These are phyloP conservation scores for Selene dorsalis DNA, from an alignment of 2,797 vertebrate genomes.

Conservation along the genomic window DNA sequence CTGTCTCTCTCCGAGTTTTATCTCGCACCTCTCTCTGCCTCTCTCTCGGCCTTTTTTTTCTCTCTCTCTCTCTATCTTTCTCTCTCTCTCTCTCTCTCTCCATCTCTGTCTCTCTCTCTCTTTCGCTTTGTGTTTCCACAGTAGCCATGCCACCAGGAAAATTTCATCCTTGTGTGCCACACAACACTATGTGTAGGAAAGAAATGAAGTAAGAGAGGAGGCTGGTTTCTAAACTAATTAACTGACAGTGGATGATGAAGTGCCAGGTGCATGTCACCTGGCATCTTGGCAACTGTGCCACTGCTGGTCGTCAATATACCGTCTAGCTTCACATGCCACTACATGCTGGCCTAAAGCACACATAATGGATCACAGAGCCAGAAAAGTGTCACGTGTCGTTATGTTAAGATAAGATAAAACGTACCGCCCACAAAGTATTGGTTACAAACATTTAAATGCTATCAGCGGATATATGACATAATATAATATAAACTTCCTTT, in stretches of 20 bases:
- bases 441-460: constrained; percentile 38
- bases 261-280: not conserved
- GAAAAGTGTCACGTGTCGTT: constrained; percentile 14
- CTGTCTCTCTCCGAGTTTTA: constrained; percentile 34
- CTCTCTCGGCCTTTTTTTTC: no score
- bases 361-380: constrained; percentile 42
- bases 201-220: not conserved
- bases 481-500: constrained; percentile 43
- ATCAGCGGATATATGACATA: constrained; percentile 11
- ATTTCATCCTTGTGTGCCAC: not conserved
- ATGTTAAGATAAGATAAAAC: constrained; percentile 24
- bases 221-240: constrained; percentile 22
- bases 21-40: not conserved
- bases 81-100: not conserved
- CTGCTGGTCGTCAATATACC: constrained; percentile 1
- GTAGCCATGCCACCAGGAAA: not conserved
- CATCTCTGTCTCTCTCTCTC: not conserved
- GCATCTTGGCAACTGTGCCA: constrained; percentile 4
- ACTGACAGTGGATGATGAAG: constrained; percentile 16
- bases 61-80: not conserved
- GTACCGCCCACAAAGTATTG: constrained; percentile 12
- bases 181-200: not conserved
- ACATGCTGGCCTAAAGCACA: constrained; percentile 17
- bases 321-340: not conserved
- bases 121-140: constrained; percentile 11